Evolutionary conservation across 2,888 invertebrate species (phyloP).

Genomic region (Quadroppia sp.): DNA sequence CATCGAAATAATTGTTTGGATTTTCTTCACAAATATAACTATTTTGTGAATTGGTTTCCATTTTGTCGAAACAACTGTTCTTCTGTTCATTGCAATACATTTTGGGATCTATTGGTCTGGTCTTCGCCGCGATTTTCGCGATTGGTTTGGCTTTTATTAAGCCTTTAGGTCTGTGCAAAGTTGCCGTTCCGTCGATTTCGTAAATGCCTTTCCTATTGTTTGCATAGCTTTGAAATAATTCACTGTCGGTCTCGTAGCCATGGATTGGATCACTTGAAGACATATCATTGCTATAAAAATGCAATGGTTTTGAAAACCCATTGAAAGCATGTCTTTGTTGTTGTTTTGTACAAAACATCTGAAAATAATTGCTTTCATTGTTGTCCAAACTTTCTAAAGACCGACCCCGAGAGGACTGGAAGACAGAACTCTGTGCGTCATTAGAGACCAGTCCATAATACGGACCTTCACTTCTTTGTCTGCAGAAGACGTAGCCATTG

Average conservation of each 20-base stretch:
- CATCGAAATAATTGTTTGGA: neutral
- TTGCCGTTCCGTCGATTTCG: slow-evolving; percentile 58
- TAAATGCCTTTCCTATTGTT: slow-evolving; percentile 30
- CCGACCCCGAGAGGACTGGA: slow-evolving; percentile 44
- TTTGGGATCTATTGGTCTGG: slow-evolving; percentile 41
- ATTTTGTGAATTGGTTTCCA: neutral
- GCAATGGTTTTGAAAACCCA: slow-evolving; percentile 45
- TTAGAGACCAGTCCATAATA: neutral
- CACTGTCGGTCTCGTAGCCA: slow-evolving; percentile 28
- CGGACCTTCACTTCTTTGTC: slow-evolving; percentile 25
- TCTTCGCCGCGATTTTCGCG: slow-evolving; percentile 61
- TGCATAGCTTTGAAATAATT: slow-evolving; percentile 33
- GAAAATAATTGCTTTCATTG: slow-evolving; percentile 36
- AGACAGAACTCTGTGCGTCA: slow-evolving; percentile 42
- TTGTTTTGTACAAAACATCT: slow-evolving; percentile 9
- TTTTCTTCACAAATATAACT: slow-evolving; percentile 26
- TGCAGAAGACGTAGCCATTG: slow-evolving; percentile 32
- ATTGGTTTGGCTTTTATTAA: slow-evolving; percentile 74
- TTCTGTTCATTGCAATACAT: slow-evolving; percentile 17
- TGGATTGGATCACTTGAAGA: slow-evolving; percentile 40
- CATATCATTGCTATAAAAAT: slow-evolving; percentile 45
- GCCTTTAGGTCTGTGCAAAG: slow-evolving; percentile 76
- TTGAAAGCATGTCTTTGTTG: slow-evolving; percentile 42
- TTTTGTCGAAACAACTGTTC: neutral
- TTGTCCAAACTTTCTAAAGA: slow-evolving; percentile 47